Evolutionary conservation across 1,140 invertebrate genomes (phyloP), one percentile per base, ranked within the genome.

Genomic region (Temnothorax longispinosus): DNA sequence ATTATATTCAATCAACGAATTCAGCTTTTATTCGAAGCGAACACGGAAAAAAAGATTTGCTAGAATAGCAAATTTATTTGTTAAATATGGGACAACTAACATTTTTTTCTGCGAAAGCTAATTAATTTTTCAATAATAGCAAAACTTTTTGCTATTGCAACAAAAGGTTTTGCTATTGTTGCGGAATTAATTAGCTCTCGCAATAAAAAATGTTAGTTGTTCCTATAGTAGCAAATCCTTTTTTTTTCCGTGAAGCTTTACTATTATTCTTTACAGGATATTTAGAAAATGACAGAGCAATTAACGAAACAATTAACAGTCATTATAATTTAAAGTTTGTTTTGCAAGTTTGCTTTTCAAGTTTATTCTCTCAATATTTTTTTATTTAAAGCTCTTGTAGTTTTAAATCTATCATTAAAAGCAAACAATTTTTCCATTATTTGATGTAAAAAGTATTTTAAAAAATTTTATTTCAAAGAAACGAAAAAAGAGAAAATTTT

Each of bases 241-340:
- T 27, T 27, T 27, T 27, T 27, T 27, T 27, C 27, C 27, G 27
- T 27, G 4, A 21, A 13, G 13, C 50, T 44, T 44, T 13, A 50
- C 13, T 50, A 50, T 50, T 50, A 50, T 11, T 13, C 11, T 44
- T 44, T 44, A 50, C 13, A 50, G 13, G 50, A 44, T 44, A 10
- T 44, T 44, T 10, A 44, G 41, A 10, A 44, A 44, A 50, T 50
- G 15, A 54, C 18, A 54, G 18, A 54, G 38, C 35, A n/a, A 67
- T 67, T 8, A 21, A 10, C 15, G 15, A 35, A 64, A 64, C 18
- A 38, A 38, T 3, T 5, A 27, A 27, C 8, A 18, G 35, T 67
- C 10, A n/a, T 38, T 64, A 67, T 44, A 67, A 67, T 41, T 41
- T n/a, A 44, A 67, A 67, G 38, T 41, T 67, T 67, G 10, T 67